Base-by-base conservation (phyloP, 2,888 invertebrate species). In the Eristalis intricaria region DNA sequence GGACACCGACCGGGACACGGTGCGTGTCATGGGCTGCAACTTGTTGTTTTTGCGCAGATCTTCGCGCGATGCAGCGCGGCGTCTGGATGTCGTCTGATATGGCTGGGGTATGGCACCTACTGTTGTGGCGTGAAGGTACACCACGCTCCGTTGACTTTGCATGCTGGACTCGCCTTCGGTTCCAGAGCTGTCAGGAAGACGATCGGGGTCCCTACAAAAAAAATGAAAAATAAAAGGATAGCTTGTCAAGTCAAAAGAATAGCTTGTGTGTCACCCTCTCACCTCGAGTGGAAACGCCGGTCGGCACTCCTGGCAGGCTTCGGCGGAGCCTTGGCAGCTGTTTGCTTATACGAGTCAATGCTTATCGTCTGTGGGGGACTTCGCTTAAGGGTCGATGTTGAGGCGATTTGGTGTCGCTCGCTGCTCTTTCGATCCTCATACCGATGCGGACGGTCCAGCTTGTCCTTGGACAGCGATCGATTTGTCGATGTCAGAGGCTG, bases 91-190 rank as follows among this genome's bases (percentile, higher is more conserved):
- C 35, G 95, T 93, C 22, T 95, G 95, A 89, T 94, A 94, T 40
- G 96, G 96, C 90, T 96, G 96, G 22, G 97, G 97, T 91, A 97
- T 97, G 92, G 97, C 97, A 81, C 97, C 97, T 90, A 97, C 97
- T 95, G 97, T 97, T 66, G 97, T 97, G 71, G 97, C 97, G 91
- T 97, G 97, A 71, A 97, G 94, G 91, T 97, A 97, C 23, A 97
- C 97, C 23, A 97, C 96, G 91, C 97, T 97, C 90, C 96, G 95
- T 91, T 97, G 97, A 76, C 97, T 97, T 90, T 96, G 96, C 90
- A 96, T 96, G 91, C 97, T 97, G 78, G 95, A 95, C 90, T 96
- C 96, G 0, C 96, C 96, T 90, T 96, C 96, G 0, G 96, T 96
- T 89, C 96, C 96, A 7, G 93, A 93, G 71, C 93, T 93, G 85